These are phyloP conservation scores for Hylia prasina DNA, from an alignment of 2,113 vertebrate species.

Conservation along the genomic window DNA sequence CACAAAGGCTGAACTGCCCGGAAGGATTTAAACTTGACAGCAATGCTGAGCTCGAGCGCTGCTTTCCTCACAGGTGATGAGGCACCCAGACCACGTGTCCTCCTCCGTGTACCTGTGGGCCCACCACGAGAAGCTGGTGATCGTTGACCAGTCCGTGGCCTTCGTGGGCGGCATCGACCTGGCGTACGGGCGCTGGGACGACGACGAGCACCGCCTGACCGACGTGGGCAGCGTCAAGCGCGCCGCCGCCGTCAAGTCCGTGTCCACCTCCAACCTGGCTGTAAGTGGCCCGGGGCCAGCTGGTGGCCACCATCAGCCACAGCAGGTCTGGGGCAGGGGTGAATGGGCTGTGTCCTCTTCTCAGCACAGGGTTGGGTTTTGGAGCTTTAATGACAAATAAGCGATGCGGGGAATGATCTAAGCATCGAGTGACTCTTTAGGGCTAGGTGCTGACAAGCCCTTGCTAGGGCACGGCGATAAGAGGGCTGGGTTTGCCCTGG, in stretches of 20 bases:
- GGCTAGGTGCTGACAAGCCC: neutral
- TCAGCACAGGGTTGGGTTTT: neutral
- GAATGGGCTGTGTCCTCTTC: accelerated
- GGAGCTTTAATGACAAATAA: neutral
- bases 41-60: accelerated
- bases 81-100: conserved; percentile 95
- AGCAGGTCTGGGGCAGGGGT: neutral
- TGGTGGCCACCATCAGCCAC: accelerated
- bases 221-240: conserved; percentile 92
- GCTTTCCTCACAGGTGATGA: conserved; percentile 83
- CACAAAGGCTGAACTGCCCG: neutral
- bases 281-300: conserved; percentile 6
- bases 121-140: conserved; percentile 92
- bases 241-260: conserved; percentile 28
- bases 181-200: conserved; percentile 96
- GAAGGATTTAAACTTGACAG: neutral
- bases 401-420: neutral
- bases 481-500: neutral
- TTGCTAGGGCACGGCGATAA: neutral
- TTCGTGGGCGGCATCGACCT: conserved; percentile 95
- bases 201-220: conserved; percentile 87
- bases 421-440: accelerated
- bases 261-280: conserved; percentile 8
- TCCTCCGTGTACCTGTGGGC: conserved; percentile 95
- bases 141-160: conserved; percentile 91